Evolutionary conservation across 2,888 invertebrate genomes (phyloP).

Genomic region (Papilio gigon): DNA sequence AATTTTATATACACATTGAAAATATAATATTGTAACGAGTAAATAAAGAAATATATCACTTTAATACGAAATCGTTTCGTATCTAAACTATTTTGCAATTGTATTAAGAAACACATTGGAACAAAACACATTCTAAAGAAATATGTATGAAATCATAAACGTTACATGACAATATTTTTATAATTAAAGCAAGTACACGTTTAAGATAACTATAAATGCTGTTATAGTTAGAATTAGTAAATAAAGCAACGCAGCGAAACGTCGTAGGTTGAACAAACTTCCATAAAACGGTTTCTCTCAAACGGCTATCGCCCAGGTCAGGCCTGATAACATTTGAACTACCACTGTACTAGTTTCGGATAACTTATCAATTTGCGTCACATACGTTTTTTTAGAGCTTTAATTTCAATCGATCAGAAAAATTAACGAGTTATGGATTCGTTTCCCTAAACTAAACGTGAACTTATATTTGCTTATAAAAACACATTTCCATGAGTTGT

Average conservation of each 20-base stretch:
- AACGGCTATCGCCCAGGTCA: slow-evolving; percentile 67
- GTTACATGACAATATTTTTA: slow-evolving; percentile 9
- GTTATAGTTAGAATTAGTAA: slow-evolving; percentile 60
- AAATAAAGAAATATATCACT: slow-evolving; percentile 7
- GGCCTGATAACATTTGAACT: slow-evolving; percentile 69
- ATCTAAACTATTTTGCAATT: slow-evolving; percentile 9
- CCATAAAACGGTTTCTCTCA: slow-evolving; percentile 58
- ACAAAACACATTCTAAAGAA: slow-evolving; percentile 1
- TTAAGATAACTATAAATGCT: not conserved
- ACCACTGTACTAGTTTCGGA: slow-evolving; percentile 72
- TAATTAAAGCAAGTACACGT: not conserved
- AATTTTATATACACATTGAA: not conserved
- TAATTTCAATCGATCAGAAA: slow-evolving; percentile 19
- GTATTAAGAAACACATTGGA: not conserved
- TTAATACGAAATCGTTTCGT: slow-evolving; percentile 3
- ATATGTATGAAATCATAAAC: slow-evolving; percentile 7
- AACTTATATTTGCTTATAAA: not conserved
- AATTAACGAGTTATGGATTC: not conserved
- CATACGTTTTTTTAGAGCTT: slow-evolving; percentile 53
- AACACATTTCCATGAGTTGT: not conserved
- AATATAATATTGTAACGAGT: not conserved
- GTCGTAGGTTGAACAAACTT: slow-evolving; percentile 76
- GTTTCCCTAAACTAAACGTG: not conserved
- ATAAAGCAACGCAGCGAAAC: slow-evolving; percentile 65
- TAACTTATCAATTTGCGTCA: slow-evolving; percentile 79